phyloP scores from a whole-genome alignment of 2,113 vertebrate genomes.

The Sylvietta virens region DNA sequence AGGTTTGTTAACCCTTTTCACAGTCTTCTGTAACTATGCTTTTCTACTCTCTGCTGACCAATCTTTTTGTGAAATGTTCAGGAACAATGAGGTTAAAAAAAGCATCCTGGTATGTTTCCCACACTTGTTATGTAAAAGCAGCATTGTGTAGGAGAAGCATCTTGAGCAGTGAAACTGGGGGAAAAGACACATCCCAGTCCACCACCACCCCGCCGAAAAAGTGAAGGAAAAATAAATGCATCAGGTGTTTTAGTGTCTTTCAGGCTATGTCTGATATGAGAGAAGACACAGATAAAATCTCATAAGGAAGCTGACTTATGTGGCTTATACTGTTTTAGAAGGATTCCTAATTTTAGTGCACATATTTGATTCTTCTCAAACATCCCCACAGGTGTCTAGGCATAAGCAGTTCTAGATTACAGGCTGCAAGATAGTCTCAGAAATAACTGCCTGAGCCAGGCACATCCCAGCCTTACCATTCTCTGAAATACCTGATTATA shows the following conservation, averaged over 20 bases:
- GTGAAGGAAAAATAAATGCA: not conserved
- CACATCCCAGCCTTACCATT: not conserved
- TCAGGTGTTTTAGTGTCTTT: not conserved
- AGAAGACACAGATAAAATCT: not conserved
- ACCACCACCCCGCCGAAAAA: fast-evolving
- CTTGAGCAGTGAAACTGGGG: not conserved
- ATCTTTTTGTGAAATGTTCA: not conserved
- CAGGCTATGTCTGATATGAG: not conserved
- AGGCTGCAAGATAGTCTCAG: not conserved
- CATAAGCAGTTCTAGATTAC: not conserved
- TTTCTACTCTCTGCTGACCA: not conserved
- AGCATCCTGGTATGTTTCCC: not conserved
- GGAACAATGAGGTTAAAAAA: not conserved
- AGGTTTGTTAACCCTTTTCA: not conserved
- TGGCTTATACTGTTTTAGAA: not conserved
- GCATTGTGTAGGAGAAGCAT: not conserved
- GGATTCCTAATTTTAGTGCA: not conserved
- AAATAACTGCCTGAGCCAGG: not conserved
- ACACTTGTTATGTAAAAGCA: not conserved
- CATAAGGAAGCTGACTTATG: not conserved
- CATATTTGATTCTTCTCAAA: not conserved
- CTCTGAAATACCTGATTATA: not conserved
- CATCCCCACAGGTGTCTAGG: not conserved
- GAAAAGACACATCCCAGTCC: not conserved
- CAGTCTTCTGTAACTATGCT: not conserved